Evolutionary conservation across 2,797 vertebrate genomes (phyloP).

Genomic region (Austrolebias charrua): DNA sequence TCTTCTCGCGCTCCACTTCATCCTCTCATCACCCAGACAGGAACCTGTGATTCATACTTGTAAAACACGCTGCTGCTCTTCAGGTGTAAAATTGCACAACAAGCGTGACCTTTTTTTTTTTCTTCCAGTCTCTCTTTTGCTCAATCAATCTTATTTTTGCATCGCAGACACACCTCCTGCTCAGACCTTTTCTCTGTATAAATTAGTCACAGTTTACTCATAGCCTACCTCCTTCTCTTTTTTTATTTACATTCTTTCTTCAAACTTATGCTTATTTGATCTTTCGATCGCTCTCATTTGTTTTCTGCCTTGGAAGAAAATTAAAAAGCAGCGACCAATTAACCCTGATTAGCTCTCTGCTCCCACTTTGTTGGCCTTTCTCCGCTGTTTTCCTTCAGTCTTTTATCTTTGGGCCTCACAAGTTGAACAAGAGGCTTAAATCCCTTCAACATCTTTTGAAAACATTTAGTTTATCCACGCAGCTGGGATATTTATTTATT

Average conservation of each 20-base stretch:
- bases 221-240: conserved; percentile 29
- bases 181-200: conserved; percentile 25
- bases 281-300: conserved; percentile 61
- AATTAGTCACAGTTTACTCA: conserved; percentile 34
- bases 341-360: conserved; percentile 76
- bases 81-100: conserved; percentile 75
- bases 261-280: conserved; percentile 24
- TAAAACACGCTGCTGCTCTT: conserved; percentile 75
- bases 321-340: conserved; percentile 78
- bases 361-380: conserved; percentile 44
- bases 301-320: conserved; percentile 72
- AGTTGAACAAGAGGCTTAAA: conserved; percentile 36
- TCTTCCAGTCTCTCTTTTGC: conserved; percentile 18
- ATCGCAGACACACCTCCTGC: conserved; percentile 47
- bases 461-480: conserved; percentile 38
- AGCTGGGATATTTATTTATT: conserved; percentile 19
- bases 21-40: conserved; percentile 53
- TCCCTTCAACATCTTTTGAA: conserved; percentile 35
- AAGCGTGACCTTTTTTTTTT: conserved; percentile 30
- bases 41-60: conserved; percentile 69
- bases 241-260: conserved; percentile 12
- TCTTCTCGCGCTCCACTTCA: conserved; percentile 29
- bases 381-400: conserved; percentile 17
- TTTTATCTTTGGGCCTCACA: conserved; percentile 59
- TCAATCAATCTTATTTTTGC: conserved; percentile 28